Base-by-base conservation (phyloP, 2,113 vertebrate genomes). In the Phalacrocorax pelagicus region DNA sequence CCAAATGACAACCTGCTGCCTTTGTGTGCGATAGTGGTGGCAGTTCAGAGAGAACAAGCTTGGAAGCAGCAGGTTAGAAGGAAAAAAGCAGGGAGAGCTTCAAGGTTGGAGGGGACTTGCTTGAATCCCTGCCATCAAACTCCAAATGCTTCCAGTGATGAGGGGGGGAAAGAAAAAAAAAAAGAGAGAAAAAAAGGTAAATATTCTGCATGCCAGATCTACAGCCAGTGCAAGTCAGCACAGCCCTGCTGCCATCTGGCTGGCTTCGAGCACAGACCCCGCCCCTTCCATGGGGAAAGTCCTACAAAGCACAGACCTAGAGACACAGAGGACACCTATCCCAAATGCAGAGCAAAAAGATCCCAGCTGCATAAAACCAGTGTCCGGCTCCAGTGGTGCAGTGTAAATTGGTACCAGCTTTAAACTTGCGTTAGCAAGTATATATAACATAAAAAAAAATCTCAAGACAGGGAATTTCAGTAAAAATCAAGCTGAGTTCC, bases 161-260 rank as follows among this genome's bases (percentile, higher is more conserved):
- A 51, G 22, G 13, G 9, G 27, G 15, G 8, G 0, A 4, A 15
- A 15, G 42, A 1, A 9, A 19, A 2, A 7, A 7, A 36, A 40
- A 49, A 34, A 10, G 16, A 36, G 8, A 17, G 14, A 2, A 29
- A 47, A 51, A 66, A 42, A 12, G 3, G 24, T 6, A 62, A 77
- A 86, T 54, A 73, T 16, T 63, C 18, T 71, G 11, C 51, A 44
- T 74, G 52, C 23, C 61, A 91, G 40, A 61, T 34, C 36, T 66
- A 47, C 49, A 91, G 32, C 22, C 57, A 82, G 27, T 21, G 20
- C 66, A 87, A 81, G 66, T 58, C 36, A 88, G 83, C 69, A 81
- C 44, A 78, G 44, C 24, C 34, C 52, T 2, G 1, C 36, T 79
- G 73, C 78, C 70, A 49, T 21, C n/a, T 70, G 71, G 20, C 32